Base-by-base conservation (phyloP, 2,797 vertebrate genomes). In the Nasua narica region DNA sequence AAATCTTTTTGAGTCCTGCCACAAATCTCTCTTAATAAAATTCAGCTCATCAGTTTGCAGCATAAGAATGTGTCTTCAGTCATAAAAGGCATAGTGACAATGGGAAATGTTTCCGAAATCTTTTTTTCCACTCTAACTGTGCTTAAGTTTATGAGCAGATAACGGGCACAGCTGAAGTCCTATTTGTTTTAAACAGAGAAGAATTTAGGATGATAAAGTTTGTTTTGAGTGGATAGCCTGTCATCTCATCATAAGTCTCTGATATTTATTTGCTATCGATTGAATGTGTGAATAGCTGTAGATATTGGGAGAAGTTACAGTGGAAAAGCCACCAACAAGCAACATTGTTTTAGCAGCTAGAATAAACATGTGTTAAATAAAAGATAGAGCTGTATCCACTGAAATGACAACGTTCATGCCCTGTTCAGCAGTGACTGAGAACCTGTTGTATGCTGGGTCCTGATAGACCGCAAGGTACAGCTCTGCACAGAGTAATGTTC, bases 1-100 rank as follows among this genome's bases (percentile, higher is more conserved):
- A 97, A 96, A 98, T 96, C 90, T 82, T 96, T 90, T 97, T 76
- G 87, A 97, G 89, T 96, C 81, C 77, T 74, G 91, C 78, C 88
- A 83, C 65, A 98, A 92, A 95, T 88, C 76, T 96, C 96, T 97
- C 67, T 97, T 97, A 77, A 92, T 95, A 95, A 90, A 97, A 98
- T 90, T 95, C 84, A 91, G 7, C 74, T 96, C 85, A 96, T 91
- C 79, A 70, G 19, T 27, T 91, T 97, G 84, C 82, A 95, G 95
- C 87, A 92, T 18, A 94, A 96, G 48, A 97, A 79, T 70, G 93
- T 81, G 67, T 37, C 78, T 96, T 86, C 67, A 94, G 29, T 79
- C 54, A 32, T 77, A 92, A 97, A 95, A 58, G 46, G 21, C 13
- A 91, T 10, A 78, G 62, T 90, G 82, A 95, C 58, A 94, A 81